Percentiles rank a stretch among this genome's conserved stretches.
Evolutionary conservation across 30 jellyfish, hydroid and myxozoan species (phyloP).

Genomic region (Sanderia malayensis): DNA sequence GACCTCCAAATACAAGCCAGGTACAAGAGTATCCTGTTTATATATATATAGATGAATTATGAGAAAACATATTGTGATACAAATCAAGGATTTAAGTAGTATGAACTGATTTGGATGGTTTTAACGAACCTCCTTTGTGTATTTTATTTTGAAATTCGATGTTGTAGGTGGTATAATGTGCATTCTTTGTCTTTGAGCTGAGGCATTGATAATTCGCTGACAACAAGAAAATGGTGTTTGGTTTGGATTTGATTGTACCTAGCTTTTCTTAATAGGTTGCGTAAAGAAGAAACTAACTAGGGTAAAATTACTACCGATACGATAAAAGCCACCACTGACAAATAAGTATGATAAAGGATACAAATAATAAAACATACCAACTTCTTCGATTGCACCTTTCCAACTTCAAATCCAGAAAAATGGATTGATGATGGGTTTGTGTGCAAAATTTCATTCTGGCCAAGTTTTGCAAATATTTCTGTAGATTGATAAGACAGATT

Average conservation of each 20-base stretch:
- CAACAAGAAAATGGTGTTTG: neutral
- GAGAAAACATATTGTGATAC: too few relatives aligned
- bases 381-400: constrained; percentile 43
- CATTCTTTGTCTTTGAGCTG: constrained; percentile 86
- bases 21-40: constrained; percentile 85
- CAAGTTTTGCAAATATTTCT: constrained; percentile 78
- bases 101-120: too few relatives aligned
- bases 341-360: too few relatives aligned
- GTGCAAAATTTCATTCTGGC: constrained; percentile 64
- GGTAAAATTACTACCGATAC: too few relatives aligned
- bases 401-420: constrained; percentile 66
- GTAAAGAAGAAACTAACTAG: too few relatives aligned
- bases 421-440: constrained; percentile 68
- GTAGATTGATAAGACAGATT: neutral
- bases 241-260: too few relatives aligned
- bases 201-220: constrained; percentile 70
- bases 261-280: too few relatives aligned
- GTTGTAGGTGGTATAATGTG: constrained; percentile 85
- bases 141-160: constrained; percentile 47
- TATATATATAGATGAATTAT: too few relatives aligned
- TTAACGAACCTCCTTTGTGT: constrained; percentile 74
- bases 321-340: too few relatives aligned
- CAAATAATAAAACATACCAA: too few relatives aligned
- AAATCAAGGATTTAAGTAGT: too few relatives aligned
- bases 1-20: constrained; percentile 84